Percentiles rank a stretch among this genome's conserved stretches.
Conservation (phyloP, 2,888 invertebrate genomes). For the Brachypterus glaber region DNA sequence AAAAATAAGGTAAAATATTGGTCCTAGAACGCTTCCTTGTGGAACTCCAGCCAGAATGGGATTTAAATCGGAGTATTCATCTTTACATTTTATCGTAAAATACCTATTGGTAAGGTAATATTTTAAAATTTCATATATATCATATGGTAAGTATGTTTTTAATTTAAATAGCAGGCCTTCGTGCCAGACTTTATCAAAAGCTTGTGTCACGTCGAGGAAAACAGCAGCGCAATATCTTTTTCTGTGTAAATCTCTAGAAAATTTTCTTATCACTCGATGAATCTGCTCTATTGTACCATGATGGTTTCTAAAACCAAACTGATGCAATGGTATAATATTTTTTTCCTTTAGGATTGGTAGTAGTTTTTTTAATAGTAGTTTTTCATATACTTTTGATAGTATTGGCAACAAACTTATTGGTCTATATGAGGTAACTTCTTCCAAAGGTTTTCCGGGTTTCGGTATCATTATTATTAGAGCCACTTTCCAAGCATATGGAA, state of each 20-base stretch:
- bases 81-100: no score
- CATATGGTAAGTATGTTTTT: no score
- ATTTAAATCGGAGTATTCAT: no score
- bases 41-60: no score
- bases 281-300: conserved; percentile 16
- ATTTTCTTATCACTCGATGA: conserved; percentile 13
- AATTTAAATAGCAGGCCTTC: no score
- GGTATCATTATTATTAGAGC: conserved; percentile 21
- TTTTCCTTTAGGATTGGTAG: conserved; percentile 1
- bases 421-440: conserved; percentile 19
- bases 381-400: conserved; percentile 9
- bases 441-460: no score
- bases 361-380: conserved; percentile 4
- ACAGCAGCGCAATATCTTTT: conserved; percentile 20
- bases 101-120: no score
- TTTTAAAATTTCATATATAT: no score
- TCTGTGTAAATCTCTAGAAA: conserved; percentile 10
- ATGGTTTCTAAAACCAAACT: conserved; percentile 11
- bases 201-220: conserved; percentile 20
- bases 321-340: conserved; percentile 12
- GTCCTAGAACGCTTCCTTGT: no score
- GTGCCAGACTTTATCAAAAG: no score
- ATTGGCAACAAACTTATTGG: conserved; percentile 17
- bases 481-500: conserved; percentile 25
- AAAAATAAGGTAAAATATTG: no score